Conservation (phyloP, 2,113 vertebrate genomes). For the Pelusios castaneus region DNA sequence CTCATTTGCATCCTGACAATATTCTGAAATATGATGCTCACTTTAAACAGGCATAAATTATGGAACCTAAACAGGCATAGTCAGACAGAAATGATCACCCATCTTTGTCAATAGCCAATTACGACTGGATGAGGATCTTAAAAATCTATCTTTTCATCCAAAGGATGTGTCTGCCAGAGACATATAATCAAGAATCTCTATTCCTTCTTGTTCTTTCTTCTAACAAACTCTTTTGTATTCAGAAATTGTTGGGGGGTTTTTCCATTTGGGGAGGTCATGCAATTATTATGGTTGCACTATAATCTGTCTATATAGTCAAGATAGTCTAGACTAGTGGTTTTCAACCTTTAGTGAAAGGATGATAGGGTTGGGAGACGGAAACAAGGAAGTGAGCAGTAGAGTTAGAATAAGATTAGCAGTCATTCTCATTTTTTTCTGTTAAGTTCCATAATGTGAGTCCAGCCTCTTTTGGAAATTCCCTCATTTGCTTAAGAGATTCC, state of each 20-base stretch:
- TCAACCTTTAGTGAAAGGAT: neutral
- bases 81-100: neutral
- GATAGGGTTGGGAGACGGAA: neutral
- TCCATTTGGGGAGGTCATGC: no score
- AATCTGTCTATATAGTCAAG: neutral
- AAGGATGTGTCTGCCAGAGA: neutral
- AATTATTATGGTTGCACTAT: neutral
- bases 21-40: neutral
- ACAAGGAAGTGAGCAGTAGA: neutral
- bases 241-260: no score
- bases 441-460: neutral
- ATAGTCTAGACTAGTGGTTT: neutral
- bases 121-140: neutral
- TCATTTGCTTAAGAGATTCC: neutral
- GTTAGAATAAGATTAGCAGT: neutral
- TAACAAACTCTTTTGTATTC: no score
- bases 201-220: no score
- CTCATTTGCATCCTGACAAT: neutral
- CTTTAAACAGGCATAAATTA: neutral
- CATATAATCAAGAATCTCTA: no score
- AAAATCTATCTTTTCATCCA: neutral
- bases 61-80: neutral
- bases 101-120: neutral
- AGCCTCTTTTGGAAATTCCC: neutral
- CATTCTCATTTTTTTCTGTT: neutral